Evolutionary conservation across 2,113 vertebrate genomes (phyloP).

Genomic region (Ovis canadensis): DNA sequence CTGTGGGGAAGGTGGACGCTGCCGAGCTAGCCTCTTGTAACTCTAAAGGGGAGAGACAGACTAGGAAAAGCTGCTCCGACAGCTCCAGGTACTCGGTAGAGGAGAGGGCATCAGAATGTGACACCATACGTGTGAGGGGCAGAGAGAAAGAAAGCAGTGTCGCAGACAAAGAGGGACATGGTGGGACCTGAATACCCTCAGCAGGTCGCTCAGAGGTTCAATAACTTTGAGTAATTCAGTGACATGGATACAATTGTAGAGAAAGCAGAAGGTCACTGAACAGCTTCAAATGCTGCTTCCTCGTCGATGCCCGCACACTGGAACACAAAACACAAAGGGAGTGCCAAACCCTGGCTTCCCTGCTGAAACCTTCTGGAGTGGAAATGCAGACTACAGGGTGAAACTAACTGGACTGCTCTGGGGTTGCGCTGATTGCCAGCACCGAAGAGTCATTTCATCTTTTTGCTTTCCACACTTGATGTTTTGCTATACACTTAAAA

Average conservation of each 20-base stretch:
- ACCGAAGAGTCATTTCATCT: constrained; percentile 44
- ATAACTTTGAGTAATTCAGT: constrained; percentile 77
- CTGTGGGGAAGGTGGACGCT: constrained; percentile 56
- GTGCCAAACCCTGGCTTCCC: constrained; percentile 59
- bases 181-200: constrained; percentile 72
- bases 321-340: constrained; percentile 75
- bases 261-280: constrained; percentile 89
- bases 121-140: constrained; percentile 48
- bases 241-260: constrained; percentile 78
- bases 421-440: constrained; percentile 45
- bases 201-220: constrained; percentile 74
- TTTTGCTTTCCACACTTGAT: constrained; percentile 60
- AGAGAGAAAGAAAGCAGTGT: constrained; percentile 57
- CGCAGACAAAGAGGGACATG: constrained; percentile 59
- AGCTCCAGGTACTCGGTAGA: constrained; percentile 59
- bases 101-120: constrained; percentile 23
- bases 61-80: constrained; percentile 45
- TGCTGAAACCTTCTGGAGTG: constrained; percentile 72
- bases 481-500: constrained; percentile 43
- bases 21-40: constrained; percentile 50
- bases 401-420: constrained; percentile 49
- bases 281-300: constrained; percentile 88
- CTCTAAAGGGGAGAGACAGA: constrained; percentile 42
- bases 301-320: constrained; percentile 58
- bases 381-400: constrained; percentile 60